Conservation (phyloP, 1,140 invertebrate genomes). For the Helicoverpa zea region DNA sequence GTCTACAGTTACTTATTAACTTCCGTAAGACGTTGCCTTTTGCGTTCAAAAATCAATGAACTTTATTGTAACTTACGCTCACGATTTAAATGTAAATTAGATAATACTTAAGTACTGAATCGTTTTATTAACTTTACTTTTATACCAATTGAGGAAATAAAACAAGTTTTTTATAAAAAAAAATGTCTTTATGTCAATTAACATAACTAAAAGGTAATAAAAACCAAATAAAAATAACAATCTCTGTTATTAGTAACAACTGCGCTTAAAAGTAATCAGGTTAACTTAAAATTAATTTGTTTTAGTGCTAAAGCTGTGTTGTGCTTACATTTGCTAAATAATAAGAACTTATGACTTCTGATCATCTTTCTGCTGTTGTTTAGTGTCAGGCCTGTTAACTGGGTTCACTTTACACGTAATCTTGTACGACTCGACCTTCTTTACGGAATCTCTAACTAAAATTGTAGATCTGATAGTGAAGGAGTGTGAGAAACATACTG, state of each 20-base stretch:
- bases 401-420: conserved; percentile 84
- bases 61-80: too few species aligned
- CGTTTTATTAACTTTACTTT: not conserved
- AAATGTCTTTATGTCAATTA: conserved; percentile 24
- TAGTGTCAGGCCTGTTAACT: conserved; percentile 55
- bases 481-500: conserved; percentile 76
- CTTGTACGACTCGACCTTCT: conserved; percentile 81
- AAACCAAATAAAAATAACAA: conserved; percentile 21
- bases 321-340: not conserved
- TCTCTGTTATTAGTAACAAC: conserved; percentile 18
- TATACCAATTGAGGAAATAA: not conserved
- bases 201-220: conserved; percentile 10
- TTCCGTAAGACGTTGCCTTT: not conserved
- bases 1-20: not conserved
- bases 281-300: conserved; percentile 35
- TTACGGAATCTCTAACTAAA: conserved; percentile 78
- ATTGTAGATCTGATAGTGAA: conserved; percentile 81
- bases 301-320: conserved; percentile 18
- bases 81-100: too few species aligned
- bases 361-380: conserved; percentile 11
- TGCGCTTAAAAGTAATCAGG: conserved; percentile 30
- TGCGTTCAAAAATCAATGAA: too few species aligned
- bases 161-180: not conserved
- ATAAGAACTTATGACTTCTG: conserved; percentile 43
- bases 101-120: too few species aligned